A percentile compares a stretch with the other conserved stretches of the same genome.
These are phyloP conservation scores for Galaxea fascicularis DNA, from an alignment of 92 coral and sea anemone genomes.

Conservation along the genomic window DNA sequence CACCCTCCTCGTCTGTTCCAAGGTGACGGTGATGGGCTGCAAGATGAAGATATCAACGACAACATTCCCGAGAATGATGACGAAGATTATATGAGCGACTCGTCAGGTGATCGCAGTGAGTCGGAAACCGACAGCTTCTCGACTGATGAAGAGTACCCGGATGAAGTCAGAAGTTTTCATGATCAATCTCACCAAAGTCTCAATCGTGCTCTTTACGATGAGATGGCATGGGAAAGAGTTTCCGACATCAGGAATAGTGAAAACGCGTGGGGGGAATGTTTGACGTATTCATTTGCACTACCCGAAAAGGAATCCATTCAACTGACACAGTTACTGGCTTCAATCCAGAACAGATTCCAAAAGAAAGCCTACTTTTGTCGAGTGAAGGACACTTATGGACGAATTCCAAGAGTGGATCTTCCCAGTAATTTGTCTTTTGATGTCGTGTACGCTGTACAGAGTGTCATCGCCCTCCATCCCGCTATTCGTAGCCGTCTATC, in stretches of 20 bases:
- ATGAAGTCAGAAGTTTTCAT: constrained; percentile 17
- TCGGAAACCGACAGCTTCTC: constrained; percentile 40
- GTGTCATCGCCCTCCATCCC: constrained; percentile 81
- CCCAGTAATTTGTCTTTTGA: constrained; percentile 73
- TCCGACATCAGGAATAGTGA: constrained; percentile 44
- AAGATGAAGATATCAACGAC: not conserved
- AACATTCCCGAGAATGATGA: not conserved
- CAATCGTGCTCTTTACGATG: not conserved
- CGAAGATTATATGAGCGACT: not conserved
- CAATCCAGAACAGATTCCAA: constrained; percentile 64
- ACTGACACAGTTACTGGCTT: constrained; percentile 49
- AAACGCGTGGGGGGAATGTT: constrained; percentile 73
- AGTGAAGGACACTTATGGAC: constrained; percentile 44
- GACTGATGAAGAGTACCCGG: constrained; percentile 57
- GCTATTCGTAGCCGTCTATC: constrained; percentile 66
- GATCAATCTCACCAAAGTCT: constrained; percentile 17
- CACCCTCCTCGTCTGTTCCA: constrained; percentile 72
- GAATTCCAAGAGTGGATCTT: constrained; percentile 25
- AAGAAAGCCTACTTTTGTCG: constrained; percentile 77
- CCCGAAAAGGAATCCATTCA: constrained; percentile 16
- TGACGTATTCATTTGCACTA: constrained; percentile 55
- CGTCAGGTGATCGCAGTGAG: constrained; percentile 35
- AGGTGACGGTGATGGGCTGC: not conserved
- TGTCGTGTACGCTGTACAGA: constrained; percentile 77
- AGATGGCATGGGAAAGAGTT: constrained; percentile 50